phyloP scores from a whole-genome alignment of 2,888 invertebrate species.

The Orchestes rusci region DNA sequence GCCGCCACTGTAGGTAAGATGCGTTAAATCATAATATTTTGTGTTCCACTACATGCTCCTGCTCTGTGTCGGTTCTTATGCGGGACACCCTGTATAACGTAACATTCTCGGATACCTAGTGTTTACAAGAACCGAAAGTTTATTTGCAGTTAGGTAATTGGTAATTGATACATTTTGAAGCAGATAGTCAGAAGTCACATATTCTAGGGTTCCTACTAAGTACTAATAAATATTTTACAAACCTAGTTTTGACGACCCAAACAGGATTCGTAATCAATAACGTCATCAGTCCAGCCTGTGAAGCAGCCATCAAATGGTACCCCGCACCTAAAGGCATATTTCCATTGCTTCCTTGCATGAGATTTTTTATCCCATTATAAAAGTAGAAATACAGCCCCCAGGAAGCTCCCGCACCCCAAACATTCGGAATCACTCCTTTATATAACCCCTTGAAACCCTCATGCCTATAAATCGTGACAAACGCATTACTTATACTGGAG shows the following conservation, averaged over 20 bases:
- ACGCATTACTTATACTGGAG: slow-evolving; percentile 70
- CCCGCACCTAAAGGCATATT: slow-evolving; percentile 72
- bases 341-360: slow-evolving; percentile 78
- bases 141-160: no score
- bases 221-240: slow-evolving; percentile 1
- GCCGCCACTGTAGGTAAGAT: no score
- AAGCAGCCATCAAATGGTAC: slow-evolving; percentile 83
- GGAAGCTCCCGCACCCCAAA: slow-evolving; percentile 91
- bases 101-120: no score
- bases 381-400: slow-evolving; percentile 99
- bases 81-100: no score
- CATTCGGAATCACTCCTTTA: slow-evolving; percentile 94
- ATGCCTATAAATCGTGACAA: slow-evolving; percentile 73
- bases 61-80: no score
- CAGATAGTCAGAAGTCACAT: no score
- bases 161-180: no score
- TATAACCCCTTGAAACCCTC: slow-evolving; percentile 89
- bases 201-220: no score
- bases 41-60: no score
- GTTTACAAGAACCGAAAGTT: no score
- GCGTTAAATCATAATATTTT: no score
- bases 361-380: slow-evolving; percentile 87
- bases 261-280: slow-evolving; percentile 92
- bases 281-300: slow-evolving; percentile 83
- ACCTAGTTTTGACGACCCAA: slow-evolving; percentile 96